Evolutionary conservation across 2,113 vertebrate genomes (phyloP), one percentile per base, ranked within the genome.

Genomic region (Platanista minor): DNA sequence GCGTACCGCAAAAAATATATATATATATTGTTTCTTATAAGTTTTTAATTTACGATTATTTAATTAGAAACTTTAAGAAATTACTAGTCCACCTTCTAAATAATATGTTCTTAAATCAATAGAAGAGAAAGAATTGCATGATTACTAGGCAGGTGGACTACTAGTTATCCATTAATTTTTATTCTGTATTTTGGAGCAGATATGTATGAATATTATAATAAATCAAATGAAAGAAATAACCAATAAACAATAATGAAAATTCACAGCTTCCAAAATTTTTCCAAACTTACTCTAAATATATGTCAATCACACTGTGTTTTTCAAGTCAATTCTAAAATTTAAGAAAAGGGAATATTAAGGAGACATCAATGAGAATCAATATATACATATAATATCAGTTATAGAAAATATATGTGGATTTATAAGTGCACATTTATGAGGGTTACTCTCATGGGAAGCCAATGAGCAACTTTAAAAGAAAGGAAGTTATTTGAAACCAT

Each of bases 1-100:
- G n/a, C n/a, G n/a, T n/a, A n/a, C n/a, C n/a, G n/a, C n/a, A n/a
- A n/a, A n/a, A n/a, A n/a, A n/a, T n/a, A n/a, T n/a, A n/a, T n/a
- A n/a, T n/a, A n/a, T n/a, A 89, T 43, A 8, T 84, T 87, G 11
- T 90, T 90, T 94, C 39, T 91, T 83, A 84, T 36, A 93, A 64
- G 18, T 64, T 92, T 95, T 97, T 31, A 94, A 94, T 86, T 91
- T 93, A 90, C 33, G 6, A 81, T 66, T 93, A 23, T 93, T 94
- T 93, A 95, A 83, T 67, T 95, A 91, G 72, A 89, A 87, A 49
- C n/a, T 77, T 72, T 46, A 93, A 94, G 57, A 91, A 96, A 87
- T 92, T 64, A 74, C 29, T 52, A 94, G 33, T 75, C 39, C 5
- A 54, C 5, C 10, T 62, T 84, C 52, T 61, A 18, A 83, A 80